phyloP scores from a whole-genome alignment of 2,113 vertebrate species.

The Spea multiplicata region DNA sequence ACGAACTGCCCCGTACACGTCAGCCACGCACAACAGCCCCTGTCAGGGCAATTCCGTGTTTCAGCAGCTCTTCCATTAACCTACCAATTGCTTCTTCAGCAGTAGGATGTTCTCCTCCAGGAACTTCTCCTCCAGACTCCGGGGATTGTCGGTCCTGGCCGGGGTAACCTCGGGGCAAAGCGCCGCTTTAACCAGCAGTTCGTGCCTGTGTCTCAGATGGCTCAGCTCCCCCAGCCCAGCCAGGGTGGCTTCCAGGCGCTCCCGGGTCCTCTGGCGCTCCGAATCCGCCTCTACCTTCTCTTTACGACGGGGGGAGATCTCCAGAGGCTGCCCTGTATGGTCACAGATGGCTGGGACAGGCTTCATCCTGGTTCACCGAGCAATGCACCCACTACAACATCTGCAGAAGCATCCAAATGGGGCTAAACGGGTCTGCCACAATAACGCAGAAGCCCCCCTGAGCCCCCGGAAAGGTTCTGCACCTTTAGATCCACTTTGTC shows the following conservation, averaged over 20 bases:
- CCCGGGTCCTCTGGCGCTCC: slow-evolving; percentile 74
- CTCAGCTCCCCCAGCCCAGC: slow-evolving; percentile 82
- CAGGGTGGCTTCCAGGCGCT: slow-evolving; percentile 80
- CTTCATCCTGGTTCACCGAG: slow-evolving; percentile 50
- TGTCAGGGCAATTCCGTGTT: neutral
- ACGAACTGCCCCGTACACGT: neutral
- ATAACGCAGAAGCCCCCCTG: too few relatives aligned
- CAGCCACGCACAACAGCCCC: neutral
- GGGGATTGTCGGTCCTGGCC: slow-evolving; percentile 52
- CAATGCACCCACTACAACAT: neutral
- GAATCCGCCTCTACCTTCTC: slow-evolving; percentile 70
- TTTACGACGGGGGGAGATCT: slow-evolving; percentile 64
- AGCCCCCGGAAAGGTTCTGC: too few relatives aligned
- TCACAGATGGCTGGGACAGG: slow-evolving; percentile 47
- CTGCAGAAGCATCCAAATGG: neutral
- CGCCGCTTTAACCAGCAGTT: slow-evolving; percentile 74
- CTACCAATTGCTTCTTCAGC: slow-evolving; percentile 85
- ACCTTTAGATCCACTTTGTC: too few relatives aligned
- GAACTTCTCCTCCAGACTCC: slow-evolving; percentile 81
- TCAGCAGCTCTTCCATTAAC: neutral
- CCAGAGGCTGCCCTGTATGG: slow-evolving; percentile 50
- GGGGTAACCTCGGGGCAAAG: slow-evolving; percentile 50
- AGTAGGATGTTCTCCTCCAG: slow-evolving; percentile 87
- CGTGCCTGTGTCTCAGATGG: slow-evolving; percentile 77
- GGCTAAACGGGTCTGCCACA: too few relatives aligned